Percentiles rank a stretch among this genome's conserved stretches.
phyloP scores from a whole-genome alignment of 2,888 invertebrate genomes.

The Loripinus fragilis region DNA sequence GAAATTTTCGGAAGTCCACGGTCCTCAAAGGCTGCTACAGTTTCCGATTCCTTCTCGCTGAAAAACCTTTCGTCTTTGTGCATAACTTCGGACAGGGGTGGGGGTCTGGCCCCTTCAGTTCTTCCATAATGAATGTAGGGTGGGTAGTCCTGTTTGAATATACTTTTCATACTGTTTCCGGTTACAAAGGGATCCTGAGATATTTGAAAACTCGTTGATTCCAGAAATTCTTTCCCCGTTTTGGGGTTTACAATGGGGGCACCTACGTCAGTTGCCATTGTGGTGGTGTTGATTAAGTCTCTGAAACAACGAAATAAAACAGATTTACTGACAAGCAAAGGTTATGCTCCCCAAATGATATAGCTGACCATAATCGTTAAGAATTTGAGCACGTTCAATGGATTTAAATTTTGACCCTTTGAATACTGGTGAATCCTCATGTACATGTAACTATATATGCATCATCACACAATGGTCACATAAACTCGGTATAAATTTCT shows the following conservation, averaged over 20 bases:
- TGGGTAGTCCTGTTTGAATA: slow-evolving; percentile 78
- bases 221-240: slow-evolving; percentile 68
- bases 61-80: slow-evolving; percentile 76
- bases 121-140: slow-evolving; percentile 66
- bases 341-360: too few relatives aligned
- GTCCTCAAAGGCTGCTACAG: slow-evolving; percentile 70
- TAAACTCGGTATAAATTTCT: too few relatives aligned
- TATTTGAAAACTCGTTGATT: slow-evolving; percentile 77
- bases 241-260: slow-evolving; percentile 58
- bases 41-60: slow-evolving; percentile 77
- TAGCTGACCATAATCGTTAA: too few relatives aligned
- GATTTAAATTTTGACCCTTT: too few relatives aligned
- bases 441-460: too few relatives aligned
- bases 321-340: too few relatives aligned
- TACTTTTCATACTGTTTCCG: slow-evolving; percentile 68
- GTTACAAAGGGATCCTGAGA: slow-evolving; percentile 73
- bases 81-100: slow-evolving; percentile 77
- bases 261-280: slow-evolving; percentile 42
- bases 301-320: too few relatives aligned
- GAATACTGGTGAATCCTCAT: too few relatives aligned
- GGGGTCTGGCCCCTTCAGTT: slow-evolving; percentile 69
- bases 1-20: slow-evolving; percentile 67
- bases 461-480: too few relatives aligned
- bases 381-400: too few relatives aligned
- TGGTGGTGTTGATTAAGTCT: neutral